Evolutionary conservation across 2,888 invertebrate genomes (phyloP).

Genomic region (Hyles lineata): DNA sequence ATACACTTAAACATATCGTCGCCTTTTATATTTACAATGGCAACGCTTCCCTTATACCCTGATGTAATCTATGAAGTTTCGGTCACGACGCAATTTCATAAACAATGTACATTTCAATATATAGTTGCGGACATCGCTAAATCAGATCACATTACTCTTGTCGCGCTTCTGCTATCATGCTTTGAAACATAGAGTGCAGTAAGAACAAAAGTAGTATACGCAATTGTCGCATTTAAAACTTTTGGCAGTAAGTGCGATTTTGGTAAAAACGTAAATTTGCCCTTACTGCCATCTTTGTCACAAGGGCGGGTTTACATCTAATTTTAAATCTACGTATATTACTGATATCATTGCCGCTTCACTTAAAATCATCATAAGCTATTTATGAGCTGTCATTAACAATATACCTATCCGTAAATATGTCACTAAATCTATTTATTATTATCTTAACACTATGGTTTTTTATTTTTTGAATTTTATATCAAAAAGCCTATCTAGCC

Average conservation of each 20-base stretch:
- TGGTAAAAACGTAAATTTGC: neutral
- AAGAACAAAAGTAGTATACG: neutral
- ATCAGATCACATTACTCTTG: slow-evolving; percentile 1
- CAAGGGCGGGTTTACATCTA: neutral
- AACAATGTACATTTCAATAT: neutral
- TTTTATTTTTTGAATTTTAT: no score
- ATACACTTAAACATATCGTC: neutral
- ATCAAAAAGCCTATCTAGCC: no score
- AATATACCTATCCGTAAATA: no score
- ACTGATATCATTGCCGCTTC: neutral
- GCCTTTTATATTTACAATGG: slow-evolving; percentile 2
- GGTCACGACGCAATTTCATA: neutral
- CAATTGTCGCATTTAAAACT: neutral
- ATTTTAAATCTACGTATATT: neutral
- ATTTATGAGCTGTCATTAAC: neutral
- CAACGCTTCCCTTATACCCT: slow-evolving; percentile 1
- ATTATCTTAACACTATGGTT: no score
- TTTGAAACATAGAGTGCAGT: slow-evolving; percentile 1
- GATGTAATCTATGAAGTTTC: neutral
- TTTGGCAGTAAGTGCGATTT: neutral
- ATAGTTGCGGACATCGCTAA: neutral
- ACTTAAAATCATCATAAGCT: neutral
- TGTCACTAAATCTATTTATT: no score
- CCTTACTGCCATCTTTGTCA: neutral
- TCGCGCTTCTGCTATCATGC: neutral